Evolutionary conservation across 2,113 vertebrate species (phyloP), one percentile per base, ranked within the genome.

Genomic region (Microcebus ravelobensis): DNA sequence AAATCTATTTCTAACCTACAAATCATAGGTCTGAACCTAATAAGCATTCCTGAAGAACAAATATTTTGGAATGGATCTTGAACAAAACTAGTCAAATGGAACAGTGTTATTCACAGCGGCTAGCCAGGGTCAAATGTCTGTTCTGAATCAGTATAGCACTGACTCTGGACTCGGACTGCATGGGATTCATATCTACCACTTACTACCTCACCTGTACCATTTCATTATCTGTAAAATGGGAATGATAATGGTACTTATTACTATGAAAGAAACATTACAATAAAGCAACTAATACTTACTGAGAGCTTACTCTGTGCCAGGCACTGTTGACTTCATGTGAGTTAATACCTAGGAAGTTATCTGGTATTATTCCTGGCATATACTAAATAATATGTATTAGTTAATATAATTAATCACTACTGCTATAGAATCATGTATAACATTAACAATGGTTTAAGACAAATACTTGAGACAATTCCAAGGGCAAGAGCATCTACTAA

Each of bases 1-100:
- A 93, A 94, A 95, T 52, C 39, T 20, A 42, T 68, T 91, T 95
- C 76, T 87, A 48, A 71, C 6, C 65, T 94, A 87, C 13, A 87
- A 90, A 90, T 79, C 80, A 50, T 0, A 86, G 39, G 39, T 88
- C n/a, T 95, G 42, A 94, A 91, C 36, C 57, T 65, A 65, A 79
- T 61, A 84, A 84, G 52, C 70, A 94, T 67, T 90, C 80, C 23
- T 92, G 20, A 92, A 95, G 59, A 94, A 86, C 63, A 68, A 89
- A 90, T 57, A 87, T 13, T 91, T 52, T 68, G 5, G 77, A 89
- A 52, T 34, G 34, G 73, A 39, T 96, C 80, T 55, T 80, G 27
- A 83, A 91, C 5, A 65, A 79, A 93, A 84, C 70, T 67, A 50
- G 48, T 89, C 50, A 94, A 70, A 81, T 25, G 39, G 11, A 94